Base-by-base conservation (phyloP, 2,113 vertebrate genomes). In the Lamprologus callipterus region DNA sequence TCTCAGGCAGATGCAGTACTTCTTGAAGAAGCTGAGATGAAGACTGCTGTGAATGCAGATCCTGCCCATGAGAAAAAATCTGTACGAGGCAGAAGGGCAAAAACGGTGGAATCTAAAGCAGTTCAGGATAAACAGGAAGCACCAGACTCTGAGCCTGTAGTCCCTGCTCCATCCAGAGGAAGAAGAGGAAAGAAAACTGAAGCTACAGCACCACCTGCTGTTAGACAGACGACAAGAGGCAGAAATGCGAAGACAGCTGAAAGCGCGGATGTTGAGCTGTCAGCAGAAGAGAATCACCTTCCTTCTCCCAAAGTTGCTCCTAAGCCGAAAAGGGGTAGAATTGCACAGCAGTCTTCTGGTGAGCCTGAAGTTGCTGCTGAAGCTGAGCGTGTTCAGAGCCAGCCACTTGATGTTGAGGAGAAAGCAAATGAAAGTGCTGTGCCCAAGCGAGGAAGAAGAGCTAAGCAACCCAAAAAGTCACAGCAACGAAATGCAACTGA, bases 121-220 rank as follows among this genome's bases (percentile, higher is more conserved):
- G 55, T 28, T 10, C 80, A 81, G 8, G 45, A 90, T 8, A 28
- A 83, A 87, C 31, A 16, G 7, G 83, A 87, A 10, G 35, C 16
- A 26, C 2, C 17, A 12, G 80, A 88, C 42, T 8, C n/a, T 3
- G 90, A 90, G 3, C 40, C 85, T 5, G 65, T 42, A 1, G 10
- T 55, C 6, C 5, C 87, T 10, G 40, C 84, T 28, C 84, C 93
- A 88, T 79, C 83, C n/a, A 94, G 88, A 94, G 93, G 88, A 83
- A 93, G 91, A 85, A 89, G 94, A 79, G 92, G 51, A 5, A 95
- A 89, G 79, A 94, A 89, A 73, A n/a, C 83, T 9, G 90, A 96
- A 53, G 73, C 53, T 8, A 3, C 85, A 53, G 83, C 87, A 3
- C 81, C 85, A 17, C 78, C 89, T 12, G 84, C 90, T 57, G 80